Base-by-base conservation (phyloP, 2,888 invertebrate genomes). In the Dione vanillae region DNA sequence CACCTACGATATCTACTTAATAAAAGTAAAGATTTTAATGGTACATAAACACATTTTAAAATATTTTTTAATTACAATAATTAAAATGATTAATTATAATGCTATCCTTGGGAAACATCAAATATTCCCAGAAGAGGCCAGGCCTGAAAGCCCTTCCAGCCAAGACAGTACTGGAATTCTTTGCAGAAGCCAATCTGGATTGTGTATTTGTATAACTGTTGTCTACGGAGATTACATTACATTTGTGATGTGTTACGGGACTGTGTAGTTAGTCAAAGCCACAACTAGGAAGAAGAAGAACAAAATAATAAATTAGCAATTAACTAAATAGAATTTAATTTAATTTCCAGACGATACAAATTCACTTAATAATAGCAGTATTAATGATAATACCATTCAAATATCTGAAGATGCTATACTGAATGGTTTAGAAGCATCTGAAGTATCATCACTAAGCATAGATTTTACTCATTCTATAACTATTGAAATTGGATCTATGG, bases 341-440 rank as follows among this genome's bases (percentile, higher is more conserved):
- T 67, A 79, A 87, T 88, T 88, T 77, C 78, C 83, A 82, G 87
- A 86, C 49, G 85, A 88, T 65, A 67, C 82, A 37, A 76, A 84
- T 65, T 81, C 85, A 67, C 85, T 86, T 74, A 79, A 78, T 43
- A 82, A 79, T 45, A 86, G 82, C 74, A 86, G 81, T 5, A 73
- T 83, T 0, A 85, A 83, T 75, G 87, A 91, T 47, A 86, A 79
- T 73, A 79, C 88, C 47, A 83, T 86, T 0, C 89, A 90, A 66
- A 88, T 91, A 41, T 91, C 90, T 71, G 92, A 92, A 72, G 91
- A 92, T 73, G 89, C 87, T 20, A 90, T 92, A 71, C 82, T 93
- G 0, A 86, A 86, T 74, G 87, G 88, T 1, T 78, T 93, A 27
- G 92, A 92, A 65, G 83, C 87, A 0, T 87, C 90, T 10, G 90